Conservation (phyloP, 2,888 invertebrate genomes). For the Andrena hattorfiana region DNA sequence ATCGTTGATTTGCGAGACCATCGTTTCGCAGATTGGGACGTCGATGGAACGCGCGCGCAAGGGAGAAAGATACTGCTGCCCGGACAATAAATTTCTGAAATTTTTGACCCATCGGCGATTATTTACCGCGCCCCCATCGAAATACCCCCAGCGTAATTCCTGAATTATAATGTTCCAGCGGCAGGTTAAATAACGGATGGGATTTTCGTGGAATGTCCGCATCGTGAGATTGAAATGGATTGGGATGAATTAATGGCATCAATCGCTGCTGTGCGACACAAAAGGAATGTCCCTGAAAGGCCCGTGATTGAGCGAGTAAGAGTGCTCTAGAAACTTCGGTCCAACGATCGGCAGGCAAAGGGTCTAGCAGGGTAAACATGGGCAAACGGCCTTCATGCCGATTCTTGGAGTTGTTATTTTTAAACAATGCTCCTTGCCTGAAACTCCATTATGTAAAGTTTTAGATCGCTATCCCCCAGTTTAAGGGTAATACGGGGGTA, state of each 20-base stretch:
- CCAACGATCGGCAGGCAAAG: not conserved
- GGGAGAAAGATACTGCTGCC: constrained; percentile 21
- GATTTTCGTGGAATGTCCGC: not conserved
- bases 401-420: too few relatives aligned
- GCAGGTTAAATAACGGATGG: constrained; percentile 6
- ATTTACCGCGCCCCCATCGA: constrained; percentile 28
- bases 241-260: constrained; percentile 20
- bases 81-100: constrained; percentile 43
- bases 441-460: too few relatives aligned
- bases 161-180: constrained; percentile 36
- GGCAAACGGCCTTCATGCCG: too few relatives aligned
- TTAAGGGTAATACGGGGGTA: too few relatives aligned
- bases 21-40: constrained; percentile 52
- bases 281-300: not conserved
- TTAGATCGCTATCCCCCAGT: too few relatives aligned
- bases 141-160: constrained; percentile 22
- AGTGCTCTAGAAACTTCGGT: not conserved
- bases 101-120: constrained; percentile 36
- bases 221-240: not conserved
- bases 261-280: not conserved
- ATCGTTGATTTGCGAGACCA: constrained; percentile 55
- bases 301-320: not conserved
- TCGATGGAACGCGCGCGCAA: constrained; percentile 13
- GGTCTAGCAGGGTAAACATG: too few relatives aligned
- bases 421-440: too few relatives aligned